These are phyloP conservation scores for silkworm (Bombyx mori) DNA, from an alignment of 1,140 invertebrate genomes.

Conservation along the genomic window DNA sequence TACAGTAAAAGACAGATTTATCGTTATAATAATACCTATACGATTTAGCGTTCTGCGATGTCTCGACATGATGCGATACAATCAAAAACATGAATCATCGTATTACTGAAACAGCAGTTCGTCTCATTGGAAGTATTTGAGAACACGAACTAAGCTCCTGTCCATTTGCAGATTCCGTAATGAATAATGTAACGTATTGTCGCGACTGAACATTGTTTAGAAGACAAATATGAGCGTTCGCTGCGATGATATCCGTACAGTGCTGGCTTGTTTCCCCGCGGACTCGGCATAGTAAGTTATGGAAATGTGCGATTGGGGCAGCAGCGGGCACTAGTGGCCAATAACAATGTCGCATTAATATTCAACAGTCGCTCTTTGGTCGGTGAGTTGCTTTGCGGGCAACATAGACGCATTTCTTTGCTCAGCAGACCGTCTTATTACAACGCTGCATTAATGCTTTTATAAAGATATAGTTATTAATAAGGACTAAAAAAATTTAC, in stretches of 20 bases:
- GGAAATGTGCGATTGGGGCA: constrained; percentile 68
- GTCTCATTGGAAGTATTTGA: constrained; percentile 26
- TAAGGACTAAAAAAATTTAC: too few species aligned
- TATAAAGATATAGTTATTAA: too few species aligned
- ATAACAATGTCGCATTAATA: constrained; percentile 71
- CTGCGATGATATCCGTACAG: constrained; percentile 55
- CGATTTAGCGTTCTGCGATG: constrained; percentile 5
- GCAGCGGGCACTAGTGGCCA: constrained; percentile 63
- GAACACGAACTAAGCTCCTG: constrained; percentile 20
- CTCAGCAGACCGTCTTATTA: constrained; percentile 28
- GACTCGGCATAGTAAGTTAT: constrained; percentile 70
- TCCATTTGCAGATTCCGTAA: constrained; percentile 30
- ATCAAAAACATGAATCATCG: constrained; percentile 35
- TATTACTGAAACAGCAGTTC: constrained; percentile 14
- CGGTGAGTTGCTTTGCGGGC: constrained; percentile 45
- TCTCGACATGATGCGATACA: constrained; percentile 22
- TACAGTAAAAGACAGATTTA: constrained; percentile 10
- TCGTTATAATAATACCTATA: constrained; percentile 1
- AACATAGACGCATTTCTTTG: constrained; percentile 51
- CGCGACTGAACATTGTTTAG: constrained; percentile 36
- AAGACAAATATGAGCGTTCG: constrained; percentile 41
- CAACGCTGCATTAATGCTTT: constrained; percentile 17
- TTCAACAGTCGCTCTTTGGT: constrained; percentile 63
- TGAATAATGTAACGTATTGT: constrained; percentile 43
- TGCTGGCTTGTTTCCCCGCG: constrained; percentile 54